Conservation (phyloP, 2,113 vertebrate genomes). For the Camelus bactrianus region DNA sequence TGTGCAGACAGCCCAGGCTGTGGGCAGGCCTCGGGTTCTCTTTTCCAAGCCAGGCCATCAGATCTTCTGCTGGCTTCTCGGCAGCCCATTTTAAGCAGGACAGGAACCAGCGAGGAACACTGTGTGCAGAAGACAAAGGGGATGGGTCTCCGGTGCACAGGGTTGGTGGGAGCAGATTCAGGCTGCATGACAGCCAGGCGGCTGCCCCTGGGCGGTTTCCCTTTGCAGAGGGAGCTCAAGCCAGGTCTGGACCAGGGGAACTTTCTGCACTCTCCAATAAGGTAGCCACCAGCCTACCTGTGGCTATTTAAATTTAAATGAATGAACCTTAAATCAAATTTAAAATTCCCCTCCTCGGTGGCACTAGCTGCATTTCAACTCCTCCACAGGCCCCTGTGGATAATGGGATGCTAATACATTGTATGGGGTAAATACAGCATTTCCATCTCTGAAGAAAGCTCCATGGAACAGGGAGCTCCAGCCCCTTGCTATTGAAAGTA, state of each 20-base stretch:
- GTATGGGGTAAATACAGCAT: rapidly evolving
- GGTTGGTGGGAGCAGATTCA: rapidly evolving
- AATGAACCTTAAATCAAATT: background rate
- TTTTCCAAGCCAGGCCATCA: background rate
- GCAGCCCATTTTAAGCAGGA: background rate
- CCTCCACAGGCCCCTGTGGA: rapidly evolving
- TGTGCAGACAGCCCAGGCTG: background rate
- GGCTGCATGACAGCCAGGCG: rapidly evolving
- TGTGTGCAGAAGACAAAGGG: rapidly evolving
- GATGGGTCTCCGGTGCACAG: rapidly evolving
- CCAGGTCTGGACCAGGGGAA: background rate
- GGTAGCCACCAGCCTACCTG: background rate
- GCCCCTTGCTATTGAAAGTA: rapidly evolving
- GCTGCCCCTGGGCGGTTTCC: background rate
- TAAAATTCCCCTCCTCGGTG: background rate
- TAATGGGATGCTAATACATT: rapidly evolving
- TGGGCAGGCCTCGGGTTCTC: background rate
- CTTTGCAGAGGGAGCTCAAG: background rate
- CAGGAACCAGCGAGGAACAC: background rate
- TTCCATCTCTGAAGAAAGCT: background rate
- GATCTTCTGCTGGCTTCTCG: background rate
- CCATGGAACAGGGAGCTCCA: background rate
- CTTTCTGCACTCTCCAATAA: rapidly evolving
- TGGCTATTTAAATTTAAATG: background rate
- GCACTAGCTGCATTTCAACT: background rate